Percentiles rank a stretch among this genome's conserved stretches.
phyloP scores from a whole-genome alignment of 2,888 invertebrate species.

The Strigamia maritima region DNA sequence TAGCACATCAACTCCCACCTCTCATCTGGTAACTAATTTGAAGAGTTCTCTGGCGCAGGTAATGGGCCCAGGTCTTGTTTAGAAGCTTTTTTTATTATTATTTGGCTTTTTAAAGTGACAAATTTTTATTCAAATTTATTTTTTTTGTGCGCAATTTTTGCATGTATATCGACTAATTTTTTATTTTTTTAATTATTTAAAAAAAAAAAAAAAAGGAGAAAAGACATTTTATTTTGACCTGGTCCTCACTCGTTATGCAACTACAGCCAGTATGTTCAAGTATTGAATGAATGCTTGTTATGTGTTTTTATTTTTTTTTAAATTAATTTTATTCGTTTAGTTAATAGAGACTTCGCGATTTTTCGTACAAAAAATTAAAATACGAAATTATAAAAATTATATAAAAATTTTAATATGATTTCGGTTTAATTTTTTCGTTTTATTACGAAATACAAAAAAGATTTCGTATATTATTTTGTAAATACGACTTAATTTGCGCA shows the following conservation, averaged over 20 bases:
- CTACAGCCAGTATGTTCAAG: not conserved
- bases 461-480: too few species aligned
- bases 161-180: not conserved
- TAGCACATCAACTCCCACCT: constrained; percentile 41
- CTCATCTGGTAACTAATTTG: constrained; percentile 43
- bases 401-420: too few species aligned
- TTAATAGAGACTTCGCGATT: too few species aligned
- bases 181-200: too few species aligned
- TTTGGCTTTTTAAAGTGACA: not conserved
- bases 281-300: too few species aligned
- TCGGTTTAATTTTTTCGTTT: not conserved
- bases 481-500: too few species aligned
- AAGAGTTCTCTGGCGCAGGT: constrained; percentile 47
- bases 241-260: constrained; percentile 4
- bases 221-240: not conserved
- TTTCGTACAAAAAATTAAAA: too few species aligned
- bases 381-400: too few species aligned
- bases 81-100: constrained; percentile 5
- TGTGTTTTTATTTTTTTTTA: not conserved
- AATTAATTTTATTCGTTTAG: too few species aligned
- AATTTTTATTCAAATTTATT: not conserved
- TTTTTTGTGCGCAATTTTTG: not conserved
- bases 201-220: not conserved
- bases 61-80: constrained; percentile 43
- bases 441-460: too few species aligned